A percentile compares a stretch with the other conserved stretches of the same genome.
Conservation (phyloP, 2,113 vertebrate species). For the Petrocephalus zakoni region DNA sequence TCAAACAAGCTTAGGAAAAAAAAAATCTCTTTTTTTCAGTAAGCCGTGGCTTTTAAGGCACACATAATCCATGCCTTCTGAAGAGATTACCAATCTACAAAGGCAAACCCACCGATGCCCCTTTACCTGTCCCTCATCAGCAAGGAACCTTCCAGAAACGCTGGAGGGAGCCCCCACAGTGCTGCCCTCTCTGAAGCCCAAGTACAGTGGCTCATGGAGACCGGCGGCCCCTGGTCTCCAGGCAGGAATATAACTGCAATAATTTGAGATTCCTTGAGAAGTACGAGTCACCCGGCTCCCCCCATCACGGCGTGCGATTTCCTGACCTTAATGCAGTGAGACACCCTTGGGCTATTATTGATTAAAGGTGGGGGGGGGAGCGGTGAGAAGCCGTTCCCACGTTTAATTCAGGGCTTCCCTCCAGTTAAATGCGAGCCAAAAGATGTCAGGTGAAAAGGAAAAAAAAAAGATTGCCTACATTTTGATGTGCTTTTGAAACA, state of each 20-base stretch:
- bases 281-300: background rate
- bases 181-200: background rate
- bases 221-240: background rate
- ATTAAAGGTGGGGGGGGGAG: constrained; percentile 14
- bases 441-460: background rate
- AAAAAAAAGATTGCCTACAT: background rate
- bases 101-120: constrained; percentile 8
- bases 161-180: background rate
- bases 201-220: background rate
- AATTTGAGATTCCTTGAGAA: background rate
- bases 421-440: background rate
- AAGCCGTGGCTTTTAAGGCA: background rate
- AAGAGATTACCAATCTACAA: constrained; percentile 10
- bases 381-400: background rate
- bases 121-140: constrained; percentile 11
- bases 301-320: constrained; percentile 14
- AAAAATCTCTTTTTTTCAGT: background rate
- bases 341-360: constrained; percentile 32
- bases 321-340: constrained; percentile 19
- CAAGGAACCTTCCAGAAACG: background rate
- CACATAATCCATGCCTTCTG: background rate
- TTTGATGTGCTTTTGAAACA: background rate
- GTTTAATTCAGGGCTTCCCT: background rate
- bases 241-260: constrained; percentile 4
- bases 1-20: constrained; percentile 2